phyloP scores from a whole-genome alignment of 2,888 invertebrate genomes.

The Nasonia oneida region DNA sequence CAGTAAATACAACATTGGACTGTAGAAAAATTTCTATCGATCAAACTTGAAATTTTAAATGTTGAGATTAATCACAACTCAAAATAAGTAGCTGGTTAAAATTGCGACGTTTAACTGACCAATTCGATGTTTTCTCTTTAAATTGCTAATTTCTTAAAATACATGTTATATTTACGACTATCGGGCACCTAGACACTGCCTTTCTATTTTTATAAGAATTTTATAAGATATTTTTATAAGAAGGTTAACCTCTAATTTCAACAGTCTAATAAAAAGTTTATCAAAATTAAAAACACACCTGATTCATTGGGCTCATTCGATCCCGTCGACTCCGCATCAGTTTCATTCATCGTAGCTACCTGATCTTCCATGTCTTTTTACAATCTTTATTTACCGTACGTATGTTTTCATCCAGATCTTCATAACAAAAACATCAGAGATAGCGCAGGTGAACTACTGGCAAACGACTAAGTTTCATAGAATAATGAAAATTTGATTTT shows the following conservation, averaged over 20 bases:
- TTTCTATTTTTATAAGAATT: background rate
- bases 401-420: constrained; percentile 20
- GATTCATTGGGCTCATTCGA: constrained; percentile 34
- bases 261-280: background rate
- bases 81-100: too few species aligned
- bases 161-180: background rate
- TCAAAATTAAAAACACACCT: constrained; percentile 34
- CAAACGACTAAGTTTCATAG: background rate
- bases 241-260: constrained; percentile 24
- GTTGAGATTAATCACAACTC: too few species aligned
- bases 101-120: too few species aligned
- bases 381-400: constrained; percentile 19
- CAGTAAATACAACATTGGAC: too few species aligned
- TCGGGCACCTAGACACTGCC: background rate
- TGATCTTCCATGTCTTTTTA: constrained; percentile 59
- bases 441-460: too few species aligned
- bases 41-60: too few species aligned
- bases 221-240: background rate
- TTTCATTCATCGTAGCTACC: constrained; percentile 44
- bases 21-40: too few species aligned
- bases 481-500: background rate
- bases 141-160: too few species aligned
- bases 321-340: constrained; percentile 43
- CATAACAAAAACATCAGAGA: background rate
- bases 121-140: too few species aligned